phyloP scores from a whole-genome alignment of 1,140 invertebrate genomes.

The Sitodiplosis mosellana region DNA sequence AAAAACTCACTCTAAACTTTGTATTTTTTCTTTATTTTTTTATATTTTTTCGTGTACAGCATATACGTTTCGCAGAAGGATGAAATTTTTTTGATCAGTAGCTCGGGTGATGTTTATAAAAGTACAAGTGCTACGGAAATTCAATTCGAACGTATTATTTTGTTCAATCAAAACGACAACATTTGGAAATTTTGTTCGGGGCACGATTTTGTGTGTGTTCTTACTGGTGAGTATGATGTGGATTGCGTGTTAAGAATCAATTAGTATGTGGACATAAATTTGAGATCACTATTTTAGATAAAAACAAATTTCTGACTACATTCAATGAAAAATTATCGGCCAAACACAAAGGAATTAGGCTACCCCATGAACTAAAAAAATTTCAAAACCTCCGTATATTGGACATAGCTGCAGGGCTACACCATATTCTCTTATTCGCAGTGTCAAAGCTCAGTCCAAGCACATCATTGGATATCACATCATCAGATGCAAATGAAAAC shows the following conservation, averaged over 20 bases:
- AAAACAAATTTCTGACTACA: neutral
- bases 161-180: neutral
- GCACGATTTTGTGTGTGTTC: neutral
- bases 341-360: neutral
- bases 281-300: neutral
- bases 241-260: no score
- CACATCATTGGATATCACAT: neutral
- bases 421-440: neutral
- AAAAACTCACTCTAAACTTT: no score
- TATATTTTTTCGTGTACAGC: neutral
- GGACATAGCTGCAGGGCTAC: neutral
- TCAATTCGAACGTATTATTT: neutral
- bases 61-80: neutral
- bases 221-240: neutral
- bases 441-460: neutral
- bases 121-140: neutral
- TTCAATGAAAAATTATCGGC: neutral
- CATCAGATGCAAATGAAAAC: neutral
- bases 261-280: no score
- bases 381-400: neutral
- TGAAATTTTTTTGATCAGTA: neutral
- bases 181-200: neutral
- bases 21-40: no score
- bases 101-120: neutral
- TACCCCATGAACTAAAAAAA: neutral